Evolutionary conservation across 2,797 vertebrate species (phyloP), one percentile per base, ranked within the genome.

Genomic region (Eospalax fontanierii): DNA sequence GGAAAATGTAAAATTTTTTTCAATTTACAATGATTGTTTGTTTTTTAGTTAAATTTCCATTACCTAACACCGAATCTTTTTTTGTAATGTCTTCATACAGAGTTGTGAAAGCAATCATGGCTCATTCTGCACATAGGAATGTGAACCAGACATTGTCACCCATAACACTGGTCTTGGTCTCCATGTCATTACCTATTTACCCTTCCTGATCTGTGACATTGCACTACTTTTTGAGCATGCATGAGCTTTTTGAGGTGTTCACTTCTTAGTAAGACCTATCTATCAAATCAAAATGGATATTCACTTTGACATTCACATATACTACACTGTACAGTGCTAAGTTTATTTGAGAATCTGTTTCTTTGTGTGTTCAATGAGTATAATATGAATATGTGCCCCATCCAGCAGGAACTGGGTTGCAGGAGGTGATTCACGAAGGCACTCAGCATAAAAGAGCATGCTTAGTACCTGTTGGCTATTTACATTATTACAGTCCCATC

Each of bases 281-380:
- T 81, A 79, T 35, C 43, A 71, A 89, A 81, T 81, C 86, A 93
- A 88, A 95, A 33, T 66, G 24, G 54, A 76, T 74, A 43, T 63
- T 65, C 84, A 33, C 54, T 21, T 9, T 28, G 12, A 19, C 26
- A 8, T 7, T 22, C n/a, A n/a, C n/a, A 40, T 19, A 10, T 30
- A 65, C 38, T 70, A 54, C 7, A 24, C 35, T 35, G 0, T 2
- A 22, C 26, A 54, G 35, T 5, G 12, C 35, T 61, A 61, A 54
- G 70, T 54, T 74, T 81, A 40, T 12, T 11, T 28, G 65, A 87
- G 43, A 8, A 0, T 74, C 40, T 3, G 16, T 50, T 85, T 90
- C 15, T 30, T 84, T 18, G 4, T n/a, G 30, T 54, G 22, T 24
- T 54, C 28, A 81, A 19, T 35, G 26, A 76, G 50, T 65, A 19